phyloP scores from a whole-genome alignment of 2,888 invertebrate species.

The Trissoscelio sp. region DNA sequence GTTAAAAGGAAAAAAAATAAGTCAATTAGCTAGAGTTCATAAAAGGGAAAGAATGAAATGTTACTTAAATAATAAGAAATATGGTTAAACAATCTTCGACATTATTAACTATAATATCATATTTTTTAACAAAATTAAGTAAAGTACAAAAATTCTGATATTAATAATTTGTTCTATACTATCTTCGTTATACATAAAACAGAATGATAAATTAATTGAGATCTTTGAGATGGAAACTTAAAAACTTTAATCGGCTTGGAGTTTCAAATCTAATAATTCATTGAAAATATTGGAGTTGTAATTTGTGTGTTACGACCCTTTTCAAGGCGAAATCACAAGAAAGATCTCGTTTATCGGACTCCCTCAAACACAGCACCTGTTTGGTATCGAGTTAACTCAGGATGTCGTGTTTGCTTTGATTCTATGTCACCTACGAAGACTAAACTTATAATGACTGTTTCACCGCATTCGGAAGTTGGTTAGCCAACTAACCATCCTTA shows the following conservation, averaged over 20 bases:
- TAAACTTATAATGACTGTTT: constrained; percentile 70
- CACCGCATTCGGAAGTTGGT: constrained; percentile 61
- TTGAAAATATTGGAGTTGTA: constrained; percentile 29
- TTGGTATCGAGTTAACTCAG: constrained; percentile 65
- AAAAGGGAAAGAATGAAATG: not conserved
- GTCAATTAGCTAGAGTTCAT: not conserved
- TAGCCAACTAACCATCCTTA: constrained; percentile 58
- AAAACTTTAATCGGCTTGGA: constrained; percentile 10
- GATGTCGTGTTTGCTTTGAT: constrained; percentile 71
- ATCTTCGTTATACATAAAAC: constrained; percentile 4
- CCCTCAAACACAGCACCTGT: constrained; percentile 17
- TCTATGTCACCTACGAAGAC: constrained; percentile 57
- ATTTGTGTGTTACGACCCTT: constrained; percentile 17
- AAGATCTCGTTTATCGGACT: constrained; percentile 34
- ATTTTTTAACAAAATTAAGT: too few relatives aligned
- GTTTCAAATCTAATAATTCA: constrained; percentile 32
- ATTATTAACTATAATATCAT: too few relatives aligned
- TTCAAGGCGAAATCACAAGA: constrained; percentile 5
- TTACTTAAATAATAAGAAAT: too few relatives aligned
- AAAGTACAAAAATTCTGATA: too few relatives aligned
- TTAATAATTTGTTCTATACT: too few relatives aligned
- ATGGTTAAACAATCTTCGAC: too few relatives aligned
- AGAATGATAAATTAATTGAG: too few relatives aligned
- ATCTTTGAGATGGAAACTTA: constrained; percentile 6
- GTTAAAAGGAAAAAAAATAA: not conserved